phyloP scores from a whole-genome alignment of 2,888 invertebrate genomes.

The Torymus tubicola region DNA sequence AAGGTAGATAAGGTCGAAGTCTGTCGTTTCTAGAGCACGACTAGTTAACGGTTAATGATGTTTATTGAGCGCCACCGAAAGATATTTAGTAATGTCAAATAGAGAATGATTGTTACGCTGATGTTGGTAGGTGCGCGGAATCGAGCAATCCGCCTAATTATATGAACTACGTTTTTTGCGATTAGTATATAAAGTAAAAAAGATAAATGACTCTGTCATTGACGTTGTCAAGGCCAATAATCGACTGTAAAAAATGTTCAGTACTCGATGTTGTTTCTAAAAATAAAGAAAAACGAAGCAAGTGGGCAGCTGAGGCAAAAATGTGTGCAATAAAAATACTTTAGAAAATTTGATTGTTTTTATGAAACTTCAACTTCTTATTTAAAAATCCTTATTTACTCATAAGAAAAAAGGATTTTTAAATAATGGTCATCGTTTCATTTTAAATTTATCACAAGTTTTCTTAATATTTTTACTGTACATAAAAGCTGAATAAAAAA shows the following conservation, averaged over 20 bases:
- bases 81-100: slow-evolving; percentile 38
- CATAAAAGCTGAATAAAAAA: neutral
- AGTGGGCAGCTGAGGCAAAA: slow-evolving; percentile 3
- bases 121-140: slow-evolving; percentile 40
- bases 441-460: neutral
- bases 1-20: slow-evolving; percentile 50
- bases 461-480: slow-evolving; percentile 16
- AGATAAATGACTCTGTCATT: slow-evolving; percentile 19
- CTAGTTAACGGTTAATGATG: slow-evolving; percentile 47
- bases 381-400: neutral
- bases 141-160: slow-evolving; percentile 38
- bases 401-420: slow-evolving; percentile 2
- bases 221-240: slow-evolving; percentile 42
- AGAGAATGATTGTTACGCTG: slow-evolving; percentile 47
- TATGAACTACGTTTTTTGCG: slow-evolving; percentile 37
- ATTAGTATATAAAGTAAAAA: slow-evolving; percentile 39
- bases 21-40: slow-evolving; percentile 49
- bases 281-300: slow-evolving; percentile 7
- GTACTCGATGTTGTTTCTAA: slow-evolving; percentile 29
- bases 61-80: slow-evolving; percentile 42
- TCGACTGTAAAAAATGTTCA: slow-evolving; percentile 51
- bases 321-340: slow-evolving; percentile 1
- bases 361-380: slow-evolving; percentile 3
- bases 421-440: neutral
- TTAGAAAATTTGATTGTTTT: slow-evolving; percentile 4